Evolutionary conservation across 64 coral and sea anemone species (phyloP), one percentile per base, ranked within the genome.

Genomic region (Pachyseris speciosa): DNA sequence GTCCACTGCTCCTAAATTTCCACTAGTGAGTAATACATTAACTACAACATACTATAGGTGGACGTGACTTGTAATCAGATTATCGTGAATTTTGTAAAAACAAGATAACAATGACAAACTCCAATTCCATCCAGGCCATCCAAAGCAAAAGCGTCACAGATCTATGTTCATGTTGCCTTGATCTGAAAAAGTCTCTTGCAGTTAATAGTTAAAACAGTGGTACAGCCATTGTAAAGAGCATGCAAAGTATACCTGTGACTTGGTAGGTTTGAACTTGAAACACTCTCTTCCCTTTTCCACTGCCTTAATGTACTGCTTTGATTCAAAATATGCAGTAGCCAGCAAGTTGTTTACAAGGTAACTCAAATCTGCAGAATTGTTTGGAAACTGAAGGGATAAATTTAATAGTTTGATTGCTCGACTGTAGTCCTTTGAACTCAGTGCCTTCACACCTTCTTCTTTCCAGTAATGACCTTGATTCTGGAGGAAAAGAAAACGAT

Each of bases 401-500:
- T 84, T 92, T 8, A 92, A 58, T 37, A 92, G 51, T 45, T 92
- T 83, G 0, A 92, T 72, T 20, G 80, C 90, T 63, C 47, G 64
- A 36, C 22, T 72, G 79, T 74, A 72, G 53, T 85, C 67, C 58
- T 64, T 83, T 72, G 80, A 17, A 34, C 37, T 43, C 27, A 60
- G 17, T 20, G 80, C 90, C 29, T 52, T 72, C 0, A 75, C 32
- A 1, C 66, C 90, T 72, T 72, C 53, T 22, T 92, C 90, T 30
- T 92, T 92, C 90, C 90, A 92, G 48, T 63, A 68, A 16, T 92
- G 90, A 83, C 68, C 66, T 49, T 85, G 90, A 74, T 28, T 74
- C 90, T 92, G 33, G 6, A 19, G 9, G 27, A 67, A 79, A 42
- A 37, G 67, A 71, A 40, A 32, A 20, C 12, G 19, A 39, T 9